Base-by-base conservation (phyloP, 2,888 invertebrate species). In the Ochropleura plecta region DNA sequence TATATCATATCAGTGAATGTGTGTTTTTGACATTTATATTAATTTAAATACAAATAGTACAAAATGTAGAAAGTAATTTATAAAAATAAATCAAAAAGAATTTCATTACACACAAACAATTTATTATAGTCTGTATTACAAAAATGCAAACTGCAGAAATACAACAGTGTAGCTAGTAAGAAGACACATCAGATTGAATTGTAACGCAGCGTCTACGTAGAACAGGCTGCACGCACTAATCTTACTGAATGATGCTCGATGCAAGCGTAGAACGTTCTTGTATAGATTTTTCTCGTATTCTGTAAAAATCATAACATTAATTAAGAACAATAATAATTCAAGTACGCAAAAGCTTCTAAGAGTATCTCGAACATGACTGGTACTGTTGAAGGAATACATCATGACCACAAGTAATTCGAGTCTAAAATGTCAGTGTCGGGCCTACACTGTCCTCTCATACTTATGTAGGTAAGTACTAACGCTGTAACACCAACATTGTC, bases 61-160 rank as follows among this genome's bases (percentile, higher is more conserved):
- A 30, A 30, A 30, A 30, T 30, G 3, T 30, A 3, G 30, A 30
- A 30, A 30, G 30, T 30, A 2, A 30, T 30, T 30, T 30, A 30
- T 30, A 30, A 30, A 46, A 46, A 7, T 46, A 10, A 46, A 62
- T 18, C 12, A 12, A 14, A 44, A 62, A 62, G 5, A 49, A 49
- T n/a, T 14, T n/a, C 42, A n/a, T 12, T 30, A 7, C 18, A 12
- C 64, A 30, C 6, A 66, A 49, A 14, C 14, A 5, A 40, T 51
- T n/a, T 14, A 51, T 16, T 42, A n/a, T 16, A 65, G 18, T n/a
- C 10, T 12, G 16, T 3, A 14, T 64, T 57, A 62, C n/a, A 73
- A 16, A 40, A 74, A 73, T 14, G 60, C 70, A 44, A 73, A 71
- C 18, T 73, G 73, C 16, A 73, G 16, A 16, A 73, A 48, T 2